Evolutionary conservation across 2,113 vertebrate genomes (phyloP).

Genomic region (Chloebia gouldiae): DNA sequence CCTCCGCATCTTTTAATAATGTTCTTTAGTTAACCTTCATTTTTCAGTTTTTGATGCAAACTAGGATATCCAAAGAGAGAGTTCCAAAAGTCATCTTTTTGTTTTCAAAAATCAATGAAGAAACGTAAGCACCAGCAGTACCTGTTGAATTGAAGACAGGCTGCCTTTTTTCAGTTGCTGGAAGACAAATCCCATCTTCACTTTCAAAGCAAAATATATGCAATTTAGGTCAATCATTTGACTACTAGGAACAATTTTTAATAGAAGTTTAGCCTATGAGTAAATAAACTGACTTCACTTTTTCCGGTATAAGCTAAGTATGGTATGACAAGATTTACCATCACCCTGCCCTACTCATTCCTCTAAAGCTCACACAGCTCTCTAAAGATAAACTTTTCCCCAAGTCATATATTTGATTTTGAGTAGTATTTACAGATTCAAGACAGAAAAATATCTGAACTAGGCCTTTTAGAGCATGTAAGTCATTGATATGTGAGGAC

Average conservation of each 20-base stretch:
- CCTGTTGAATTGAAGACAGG: neutral
- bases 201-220: neutral
- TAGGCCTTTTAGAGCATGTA: neutral
- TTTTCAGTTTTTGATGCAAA: conserved; percentile 39
- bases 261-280: neutral
- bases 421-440: neutral
- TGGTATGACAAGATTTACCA: neutral
- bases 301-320: neutral
- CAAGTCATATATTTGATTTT: neutral
- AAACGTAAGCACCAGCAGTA: neutral
- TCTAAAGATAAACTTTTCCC: neutral
- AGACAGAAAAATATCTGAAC: neutral
- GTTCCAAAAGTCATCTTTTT: neutral
- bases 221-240: neutral
- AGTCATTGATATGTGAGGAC: neutral
- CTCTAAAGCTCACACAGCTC: neutral
- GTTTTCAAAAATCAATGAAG: neutral
- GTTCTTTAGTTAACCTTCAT: conserved; percentile 44
- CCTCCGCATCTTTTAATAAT: conserved; percentile 2
- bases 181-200: neutral
- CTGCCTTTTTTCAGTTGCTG: neutral
- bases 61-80: conserved; percentile 11
- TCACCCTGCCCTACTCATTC: neutral
- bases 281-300: neutral
- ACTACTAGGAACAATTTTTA: neutral